These are phyloP conservation scores for Phrixothrix hirtus DNA, from an alignment of 2,888 invertebrate species.

Conservation along the genomic window DNA sequence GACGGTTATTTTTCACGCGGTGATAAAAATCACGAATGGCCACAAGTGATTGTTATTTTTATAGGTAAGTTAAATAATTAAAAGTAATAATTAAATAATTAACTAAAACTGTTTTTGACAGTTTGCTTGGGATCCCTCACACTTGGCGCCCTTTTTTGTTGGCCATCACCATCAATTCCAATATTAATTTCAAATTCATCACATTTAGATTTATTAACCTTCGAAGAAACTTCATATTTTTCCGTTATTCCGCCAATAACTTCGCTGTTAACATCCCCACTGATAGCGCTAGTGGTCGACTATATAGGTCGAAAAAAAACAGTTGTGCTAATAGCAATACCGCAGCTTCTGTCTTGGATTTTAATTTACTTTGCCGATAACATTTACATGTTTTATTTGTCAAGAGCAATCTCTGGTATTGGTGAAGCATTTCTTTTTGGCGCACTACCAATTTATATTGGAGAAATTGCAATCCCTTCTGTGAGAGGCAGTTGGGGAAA, in stretches of 20 bases:
- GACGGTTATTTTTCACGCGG: background rate
- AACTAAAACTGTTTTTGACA: constrained; percentile 9
- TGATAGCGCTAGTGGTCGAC: constrained; percentile 36
- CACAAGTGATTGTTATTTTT: constrained; percentile 2
- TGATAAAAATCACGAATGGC: constrained; percentile 5
- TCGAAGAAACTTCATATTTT: constrained; percentile 34
- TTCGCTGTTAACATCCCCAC: constrained; percentile 30
- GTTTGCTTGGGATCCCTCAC: constrained; percentile 36
- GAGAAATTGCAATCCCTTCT: constrained; percentile 42
- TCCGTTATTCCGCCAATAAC: no score
- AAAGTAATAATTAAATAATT: background rate
- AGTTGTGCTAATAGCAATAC: constrained; percentile 42
- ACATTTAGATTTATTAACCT: constrained; percentile 33
- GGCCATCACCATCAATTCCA: constrained; percentile 49
- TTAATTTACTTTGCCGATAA: constrained; percentile 33
- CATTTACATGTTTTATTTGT: constrained; percentile 17
- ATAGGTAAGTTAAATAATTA: background rate
- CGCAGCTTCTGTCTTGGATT: constrained; percentile 42
- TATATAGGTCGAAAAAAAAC: constrained; percentile 43
- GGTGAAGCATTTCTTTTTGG: constrained; percentile 36
- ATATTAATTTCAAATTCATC: constrained; percentile 41
- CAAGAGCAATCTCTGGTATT: constrained; percentile 30
- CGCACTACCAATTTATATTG: constrained; percentile 36
- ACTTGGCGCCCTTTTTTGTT: constrained; percentile 39
- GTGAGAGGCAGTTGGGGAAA: constrained; percentile 45